Base-by-base conservation (phyloP, 2,888 invertebrate genomes). In the Drosophila picticornis region DNA sequence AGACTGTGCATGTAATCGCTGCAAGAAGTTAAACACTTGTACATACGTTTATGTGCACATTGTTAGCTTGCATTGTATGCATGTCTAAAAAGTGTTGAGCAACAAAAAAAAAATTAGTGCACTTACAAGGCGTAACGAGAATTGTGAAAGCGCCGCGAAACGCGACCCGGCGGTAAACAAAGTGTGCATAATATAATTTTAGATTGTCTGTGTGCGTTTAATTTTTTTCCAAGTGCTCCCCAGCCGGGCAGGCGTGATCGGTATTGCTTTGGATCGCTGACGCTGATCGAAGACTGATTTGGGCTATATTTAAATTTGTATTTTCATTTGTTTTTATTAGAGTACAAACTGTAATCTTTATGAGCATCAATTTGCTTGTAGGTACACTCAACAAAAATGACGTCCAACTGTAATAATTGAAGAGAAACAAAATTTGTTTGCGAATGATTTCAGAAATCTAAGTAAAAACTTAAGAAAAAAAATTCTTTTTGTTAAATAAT, bases 101-200 rank as follows among this genome's bases (percentile, higher is more conserved):
- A 13, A 13, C 43, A 13, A 46, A 46, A 46, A 40, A 51, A 53
- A 51, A 53, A 46, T 58, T 57, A 64, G 63, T 43, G 66, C 51
- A 61, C 27, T 64, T 67, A 72, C 51, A 50, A 77, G 68, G 55
- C 77, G 77, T 76, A 63, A 78, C 80, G 80, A 72, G 59, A 70
- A 36, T 68, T 78, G 78, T 78, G 77, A 78, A 78, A 80, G 77
- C 68, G 53, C 52, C 51, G 16, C 40, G 40, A 56, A 31, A 36
- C 27, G 65, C 63, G 67, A 79, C 53, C 62, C 70, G 62, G 40
- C 64, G 61, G 61, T 68, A 76, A 76, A 80, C 80, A 78, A 80
- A 76, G 72, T 80, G 77, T 65, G 46, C 56, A 62, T 61, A 76
- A 61, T 69, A 61, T 46, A 56, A 46, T 53, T 70, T 63, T 22